Conservation (phyloP, 2,888 invertebrate genomes). For the Stenolophus ochropezus region DNA sequence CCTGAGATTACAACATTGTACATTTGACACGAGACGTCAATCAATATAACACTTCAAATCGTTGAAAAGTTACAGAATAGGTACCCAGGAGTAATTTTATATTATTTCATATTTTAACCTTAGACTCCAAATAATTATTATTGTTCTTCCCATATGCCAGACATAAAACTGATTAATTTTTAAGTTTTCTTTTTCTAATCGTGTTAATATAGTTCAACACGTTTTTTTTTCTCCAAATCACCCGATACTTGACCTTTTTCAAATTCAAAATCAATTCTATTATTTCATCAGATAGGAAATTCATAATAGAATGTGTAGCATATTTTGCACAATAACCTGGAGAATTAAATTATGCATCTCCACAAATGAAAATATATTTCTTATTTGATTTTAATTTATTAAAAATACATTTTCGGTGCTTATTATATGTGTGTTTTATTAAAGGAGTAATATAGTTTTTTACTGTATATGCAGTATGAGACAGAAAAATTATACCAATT, state of each 20-base stretch:
- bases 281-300: constrained; percentile 22
- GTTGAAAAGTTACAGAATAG: too few relatives aligned
- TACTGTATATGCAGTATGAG: constrained; percentile 26
- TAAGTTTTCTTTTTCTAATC: constrained; percentile 7
- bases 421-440: constrained; percentile 36
- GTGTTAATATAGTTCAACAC: constrained; percentile 12
- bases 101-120: too few relatives aligned
- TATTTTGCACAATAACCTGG: constrained; percentile 38
- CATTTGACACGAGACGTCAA: too few relatives aligned
- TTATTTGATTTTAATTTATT: constrained; percentile 13
- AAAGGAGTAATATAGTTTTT: constrained; percentile 25
- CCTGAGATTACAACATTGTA: too few relatives aligned
- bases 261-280: constrained; percentile 31
- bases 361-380: constrained; percentile 29
- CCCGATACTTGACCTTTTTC: constrained; percentile 12
- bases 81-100: too few relatives aligned
- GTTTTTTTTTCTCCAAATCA: constrained; percentile 38
- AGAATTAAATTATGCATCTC: constrained; percentile 46
- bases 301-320: constrained; percentile 15
- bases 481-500: constrained; percentile 29
- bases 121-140: too few relatives aligned
- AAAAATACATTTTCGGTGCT: constrained; percentile 8
- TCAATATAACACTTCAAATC: too few relatives aligned
- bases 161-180: constrained; percentile 41
- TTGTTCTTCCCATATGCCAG: constrained; percentile 47